These are phyloP conservation scores for Taeniopygia guttata DNA, from an alignment of 2,797 vertebrate species.

Conservation along the genomic window DNA sequence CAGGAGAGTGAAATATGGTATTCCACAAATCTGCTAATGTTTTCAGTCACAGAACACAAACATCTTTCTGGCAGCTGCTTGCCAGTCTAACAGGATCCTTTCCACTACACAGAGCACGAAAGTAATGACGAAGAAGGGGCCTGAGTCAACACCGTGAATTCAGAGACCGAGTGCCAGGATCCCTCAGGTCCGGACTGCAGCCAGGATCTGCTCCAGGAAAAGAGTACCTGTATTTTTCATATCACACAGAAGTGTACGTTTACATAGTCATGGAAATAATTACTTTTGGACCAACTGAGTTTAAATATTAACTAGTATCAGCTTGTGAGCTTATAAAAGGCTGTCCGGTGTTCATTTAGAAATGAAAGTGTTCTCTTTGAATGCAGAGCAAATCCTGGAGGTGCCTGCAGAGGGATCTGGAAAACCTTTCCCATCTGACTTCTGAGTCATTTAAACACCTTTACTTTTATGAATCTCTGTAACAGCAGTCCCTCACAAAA, in stretches of 20 bases:
- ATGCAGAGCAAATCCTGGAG: not conserved
- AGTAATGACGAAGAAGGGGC: not conserved
- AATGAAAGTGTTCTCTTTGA: not conserved
- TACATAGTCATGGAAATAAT: not conserved
- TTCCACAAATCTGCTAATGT: not conserved
- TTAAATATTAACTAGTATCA: not conserved
- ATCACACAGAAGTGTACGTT: not conserved
- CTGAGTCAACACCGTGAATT: not conserved
- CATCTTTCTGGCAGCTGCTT: not conserved
- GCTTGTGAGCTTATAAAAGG: not conserved
- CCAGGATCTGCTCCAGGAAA: not conserved
- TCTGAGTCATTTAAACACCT: not conserved
- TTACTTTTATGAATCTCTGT: not conserved
- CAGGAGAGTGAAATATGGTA: not conserved
- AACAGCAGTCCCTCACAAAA: not conserved
- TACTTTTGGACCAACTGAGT: not conserved
- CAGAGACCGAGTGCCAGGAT: not conserved
- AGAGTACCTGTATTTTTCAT: not conserved
- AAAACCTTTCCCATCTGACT: not conserved
- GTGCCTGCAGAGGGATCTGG: not conserved
- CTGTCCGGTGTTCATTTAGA: not conserved
- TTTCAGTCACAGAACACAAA: conserved; percentile 2
- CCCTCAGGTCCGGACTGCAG: not conserved
- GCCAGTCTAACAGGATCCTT: not conserved
- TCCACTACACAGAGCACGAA: not conserved